phyloP scores from a whole-genome alignment of 2,113 vertebrate species.

The Myotis lucifugus region DNA sequence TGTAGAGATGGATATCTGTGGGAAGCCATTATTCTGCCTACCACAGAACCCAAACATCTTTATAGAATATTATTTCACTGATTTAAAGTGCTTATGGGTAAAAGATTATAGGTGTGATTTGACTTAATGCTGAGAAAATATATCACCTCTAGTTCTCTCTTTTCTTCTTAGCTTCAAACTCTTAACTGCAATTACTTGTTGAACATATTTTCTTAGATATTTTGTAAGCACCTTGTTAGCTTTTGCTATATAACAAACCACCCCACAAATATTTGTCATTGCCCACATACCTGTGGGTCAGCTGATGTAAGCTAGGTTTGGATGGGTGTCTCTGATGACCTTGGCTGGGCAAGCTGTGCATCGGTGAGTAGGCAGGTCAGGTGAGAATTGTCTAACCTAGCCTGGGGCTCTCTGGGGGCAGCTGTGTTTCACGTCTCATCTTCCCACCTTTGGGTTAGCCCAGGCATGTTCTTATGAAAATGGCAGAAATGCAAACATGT shows the following conservation, averaged over 20 bases:
- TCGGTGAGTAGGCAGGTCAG: background rate
- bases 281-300: background rate
- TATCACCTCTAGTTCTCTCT: background rate
- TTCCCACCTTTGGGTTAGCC: slow-evolving; percentile 10
- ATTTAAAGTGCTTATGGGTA: slow-evolving; percentile 17
- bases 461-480: slow-evolving; percentile 27
- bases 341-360: background rate
- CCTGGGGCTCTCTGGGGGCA: background rate
- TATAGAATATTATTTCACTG: slow-evolving; percentile 26
- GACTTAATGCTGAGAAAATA: slow-evolving; percentile 50
- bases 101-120: background rate
- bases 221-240: slow-evolving; percentile 39
- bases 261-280: background rate
- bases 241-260: slow-evolving; percentile 18
- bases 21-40: background rate
- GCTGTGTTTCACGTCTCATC: background rate
- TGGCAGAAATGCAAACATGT: slow-evolving; percentile 12
- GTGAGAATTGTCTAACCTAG: background rate
- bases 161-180: slow-evolving; percentile 6
- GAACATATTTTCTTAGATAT: slow-evolving; percentile 38
- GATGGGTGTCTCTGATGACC: background rate
- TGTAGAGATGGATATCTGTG: background rate
- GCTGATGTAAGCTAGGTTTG: background rate
- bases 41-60: background rate
- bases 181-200: slow-evolving; percentile 11